phyloP scores from a whole-genome alignment of 2,113 vertebrate genomes.

The Hassar affinis region DNA sequence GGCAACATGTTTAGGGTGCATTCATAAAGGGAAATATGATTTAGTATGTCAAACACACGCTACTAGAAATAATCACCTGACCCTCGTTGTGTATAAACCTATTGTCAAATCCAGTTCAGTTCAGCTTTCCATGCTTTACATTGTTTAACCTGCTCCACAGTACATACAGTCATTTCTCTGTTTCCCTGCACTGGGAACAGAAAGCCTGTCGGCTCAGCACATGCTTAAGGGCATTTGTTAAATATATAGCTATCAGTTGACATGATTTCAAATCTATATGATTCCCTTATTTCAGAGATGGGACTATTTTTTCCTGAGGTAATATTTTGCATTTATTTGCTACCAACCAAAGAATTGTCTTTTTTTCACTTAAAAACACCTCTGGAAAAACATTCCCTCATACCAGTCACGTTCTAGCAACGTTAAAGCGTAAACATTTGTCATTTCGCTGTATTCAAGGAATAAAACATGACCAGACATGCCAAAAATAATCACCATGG shows the following conservation, averaged over 20 bases:
- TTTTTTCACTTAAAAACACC: background rate
- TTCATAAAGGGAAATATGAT: background rate
- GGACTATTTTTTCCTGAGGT: background rate
- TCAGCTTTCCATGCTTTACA: background rate
- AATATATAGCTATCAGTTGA: background rate
- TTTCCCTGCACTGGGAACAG: background rate
- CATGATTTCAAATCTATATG: background rate
- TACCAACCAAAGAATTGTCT: background rate
- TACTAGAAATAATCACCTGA: background rate
- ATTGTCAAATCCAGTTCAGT: background rate
- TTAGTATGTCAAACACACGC: background rate
- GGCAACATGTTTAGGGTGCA: conserved; percentile 42
- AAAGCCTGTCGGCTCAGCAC: background rate
- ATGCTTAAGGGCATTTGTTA: background rate
- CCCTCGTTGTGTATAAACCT: background rate
- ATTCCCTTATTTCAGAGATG: background rate
- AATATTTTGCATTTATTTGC: background rate
- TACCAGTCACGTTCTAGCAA: background rate
- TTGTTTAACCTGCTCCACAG: background rate
- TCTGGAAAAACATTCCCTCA: background rate
- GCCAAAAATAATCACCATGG: background rate
- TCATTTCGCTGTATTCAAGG: background rate
- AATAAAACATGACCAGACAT: background rate
- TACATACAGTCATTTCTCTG: too few relatives aligned
- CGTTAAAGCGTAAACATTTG: background rate